These are phyloP conservation scores for Pyrocoelia pectoralis DNA, from an alignment of 2,888 invertebrate genomes.

Conservation along the genomic window DNA sequence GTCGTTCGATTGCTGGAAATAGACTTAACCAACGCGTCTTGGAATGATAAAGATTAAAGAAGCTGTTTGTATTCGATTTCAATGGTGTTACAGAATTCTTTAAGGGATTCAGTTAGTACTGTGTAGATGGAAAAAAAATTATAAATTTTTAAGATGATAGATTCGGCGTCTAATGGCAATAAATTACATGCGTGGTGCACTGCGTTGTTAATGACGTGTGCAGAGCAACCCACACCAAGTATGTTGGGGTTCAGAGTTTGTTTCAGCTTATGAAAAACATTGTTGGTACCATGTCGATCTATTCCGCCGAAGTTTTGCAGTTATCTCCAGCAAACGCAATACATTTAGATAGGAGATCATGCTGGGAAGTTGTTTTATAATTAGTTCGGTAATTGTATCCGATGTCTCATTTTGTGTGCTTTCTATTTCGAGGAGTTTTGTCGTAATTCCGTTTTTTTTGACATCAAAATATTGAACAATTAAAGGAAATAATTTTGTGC, in stretches of 20 bases:
- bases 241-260: neutral
- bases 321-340: constrained; percentile 29
- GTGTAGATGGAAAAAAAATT: constrained; percentile 10
- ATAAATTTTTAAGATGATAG: constrained; percentile 4
- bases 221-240: neutral
- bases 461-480: too few species aligned
- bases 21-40: constrained; percentile 2
- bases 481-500: too few species aligned
- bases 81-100: neutral
- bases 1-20: constrained; percentile 2
- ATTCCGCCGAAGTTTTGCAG: neutral
- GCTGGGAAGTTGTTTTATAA: constrained; percentile 20
- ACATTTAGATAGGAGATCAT: constrained; percentile 32
- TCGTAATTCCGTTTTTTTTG: constrained; percentile 13
- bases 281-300: neutral
- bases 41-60: constrained; percentile 9
- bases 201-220: neutral
- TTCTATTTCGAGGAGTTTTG: constrained; percentile 16
- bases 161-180: neutral
- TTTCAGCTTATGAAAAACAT: neutral
- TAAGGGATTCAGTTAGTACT: neutral
- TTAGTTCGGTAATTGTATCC: constrained; percentile 25
- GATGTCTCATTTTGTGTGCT: constrained; percentile 25
- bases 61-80: constrained; percentile 4
- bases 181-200: neutral